Conservation (phyloP, 2,888 invertebrate species). For the Cosmopolites sordidus region DNA sequence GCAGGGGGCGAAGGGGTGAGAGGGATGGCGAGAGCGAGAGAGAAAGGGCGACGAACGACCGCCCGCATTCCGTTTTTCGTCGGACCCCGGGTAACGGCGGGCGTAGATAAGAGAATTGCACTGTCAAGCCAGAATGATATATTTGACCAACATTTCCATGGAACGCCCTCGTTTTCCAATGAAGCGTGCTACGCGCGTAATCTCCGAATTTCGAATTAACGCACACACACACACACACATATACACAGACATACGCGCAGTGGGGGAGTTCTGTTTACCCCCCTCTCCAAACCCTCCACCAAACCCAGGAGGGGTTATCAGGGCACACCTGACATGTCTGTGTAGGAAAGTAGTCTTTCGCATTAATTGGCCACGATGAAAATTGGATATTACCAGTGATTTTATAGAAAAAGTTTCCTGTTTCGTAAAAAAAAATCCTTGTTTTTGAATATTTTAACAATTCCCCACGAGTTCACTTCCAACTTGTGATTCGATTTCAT, state of each 20-base stretch:
- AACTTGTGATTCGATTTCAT: too few relatives aligned
- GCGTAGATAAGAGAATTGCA: slow-evolving; percentile 82
- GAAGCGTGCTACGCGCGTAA: slow-evolving; percentile 53
- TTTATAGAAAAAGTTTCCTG: too few relatives aligned
- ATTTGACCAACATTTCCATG: slow-evolving; percentile 88
- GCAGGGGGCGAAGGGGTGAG: too few relatives aligned
- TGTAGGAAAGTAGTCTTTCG: neutral
- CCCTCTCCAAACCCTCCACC: slow-evolving; percentile 17
- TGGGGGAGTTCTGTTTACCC: slow-evolving; percentile 13
- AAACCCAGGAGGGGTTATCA: slow-evolving; percentile 22
- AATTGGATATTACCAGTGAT: too few relatives aligned
- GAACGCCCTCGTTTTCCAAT: slow-evolving; percentile 45
- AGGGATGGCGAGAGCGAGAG: too few relatives aligned
- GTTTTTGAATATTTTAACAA: too few relatives aligned
- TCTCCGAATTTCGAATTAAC: slow-evolving; percentile 56
- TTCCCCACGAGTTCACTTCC: too few relatives aligned
- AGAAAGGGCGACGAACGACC: neutral
- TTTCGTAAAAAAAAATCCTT: too few relatives aligned
- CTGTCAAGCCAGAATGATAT: slow-evolving; percentile 86
- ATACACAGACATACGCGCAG: slow-evolving; percentile 6
- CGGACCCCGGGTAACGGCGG: neutral
- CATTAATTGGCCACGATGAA: slow-evolving; percentile 9
- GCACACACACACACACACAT: slow-evolving; percentile 9
- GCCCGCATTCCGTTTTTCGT: neutral
- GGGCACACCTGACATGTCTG: slow-evolving; percentile 37